These are phyloP conservation scores for Capromys pilorides DNA, from an alignment of 2,797 vertebrate genomes.

Conservation along the genomic window DNA sequence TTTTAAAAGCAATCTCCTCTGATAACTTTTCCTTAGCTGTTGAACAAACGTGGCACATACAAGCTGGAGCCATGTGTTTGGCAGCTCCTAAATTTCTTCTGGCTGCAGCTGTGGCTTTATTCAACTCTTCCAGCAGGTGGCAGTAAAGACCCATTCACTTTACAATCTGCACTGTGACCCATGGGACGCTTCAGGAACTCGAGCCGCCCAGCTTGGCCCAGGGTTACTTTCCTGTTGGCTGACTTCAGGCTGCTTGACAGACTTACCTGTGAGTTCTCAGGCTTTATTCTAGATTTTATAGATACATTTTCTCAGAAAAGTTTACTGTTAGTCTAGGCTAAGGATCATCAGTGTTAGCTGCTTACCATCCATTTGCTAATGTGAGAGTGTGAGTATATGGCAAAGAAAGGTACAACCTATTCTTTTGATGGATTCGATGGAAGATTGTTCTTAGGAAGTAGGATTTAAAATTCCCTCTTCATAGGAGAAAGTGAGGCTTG, in stretches of 20 bases:
- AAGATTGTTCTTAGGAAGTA: neutral
- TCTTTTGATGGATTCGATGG: neutral
- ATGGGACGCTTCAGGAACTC: fast-evolving
- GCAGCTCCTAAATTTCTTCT: neutral
- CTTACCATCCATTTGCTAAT: neutral
- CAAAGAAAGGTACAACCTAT: neutral
- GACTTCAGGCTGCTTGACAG: neutral
- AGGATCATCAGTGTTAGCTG: neutral
- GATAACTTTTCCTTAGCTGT: conserved; percentile 40
- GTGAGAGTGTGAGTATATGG: neutral
- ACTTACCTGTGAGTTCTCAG: neutral
- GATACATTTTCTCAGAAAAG: conserved; percentile 28
- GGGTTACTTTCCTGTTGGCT: neutral
- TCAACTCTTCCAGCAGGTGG: conserved; percentile 63
- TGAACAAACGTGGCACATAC: conserved; percentile 18
- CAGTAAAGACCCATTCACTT: conserved; percentile 41
- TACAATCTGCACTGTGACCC: fast-evolving
- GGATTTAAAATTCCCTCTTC: neutral
- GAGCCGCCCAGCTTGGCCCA: neutral
- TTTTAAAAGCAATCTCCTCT: conserved; percentile 56
- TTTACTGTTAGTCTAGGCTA: neutral
- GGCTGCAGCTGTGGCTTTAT: neutral
- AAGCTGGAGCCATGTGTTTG: conserved; percentile 29
- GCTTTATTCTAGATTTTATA: conserved; percentile 21
- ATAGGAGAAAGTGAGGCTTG: neutral